phyloP scores from a whole-genome alignment of 2,113 vertebrate genomes.

The Chloroceryle aenea region DNA sequence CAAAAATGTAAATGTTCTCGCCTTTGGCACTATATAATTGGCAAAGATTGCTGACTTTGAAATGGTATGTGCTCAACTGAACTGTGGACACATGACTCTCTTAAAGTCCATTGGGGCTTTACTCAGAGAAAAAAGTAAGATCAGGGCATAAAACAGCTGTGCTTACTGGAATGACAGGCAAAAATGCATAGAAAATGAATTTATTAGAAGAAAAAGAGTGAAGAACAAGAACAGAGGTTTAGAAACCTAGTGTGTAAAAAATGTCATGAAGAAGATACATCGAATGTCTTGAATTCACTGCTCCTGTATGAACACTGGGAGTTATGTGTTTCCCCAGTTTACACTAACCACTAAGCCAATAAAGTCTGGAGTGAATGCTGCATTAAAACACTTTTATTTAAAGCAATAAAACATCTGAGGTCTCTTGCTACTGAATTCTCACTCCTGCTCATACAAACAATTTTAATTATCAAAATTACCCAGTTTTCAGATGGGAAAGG shows the following conservation, averaged over 20 bases:
- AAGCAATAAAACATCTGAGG: background rate
- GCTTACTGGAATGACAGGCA: background rate
- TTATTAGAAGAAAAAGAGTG: background rate
- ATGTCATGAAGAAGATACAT: accelerated
- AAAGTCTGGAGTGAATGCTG: background rate
- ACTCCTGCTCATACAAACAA: background rate
- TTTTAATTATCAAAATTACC: background rate
- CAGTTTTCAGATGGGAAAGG: background rate
- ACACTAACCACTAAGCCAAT: background rate
- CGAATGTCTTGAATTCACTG: background rate
- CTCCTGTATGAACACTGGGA: background rate
- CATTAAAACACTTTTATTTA: background rate
- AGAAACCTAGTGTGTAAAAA: background rate
- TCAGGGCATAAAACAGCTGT: background rate
- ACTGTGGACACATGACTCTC: background rate
- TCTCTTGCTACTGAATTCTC: background rate
- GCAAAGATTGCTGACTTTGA: background rate
- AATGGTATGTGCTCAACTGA: background rate
- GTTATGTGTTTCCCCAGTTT: background rate
- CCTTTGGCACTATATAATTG: background rate
- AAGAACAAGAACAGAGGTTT: background rate
- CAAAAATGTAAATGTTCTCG: background rate
- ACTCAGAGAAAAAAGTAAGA: background rate
- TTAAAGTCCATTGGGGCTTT: background rate
- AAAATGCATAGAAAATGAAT: background rate